These are phyloP conservation scores for Poecilia picta DNA, from an alignment of 2,797 vertebrate genomes.

Conservation along the genomic window DNA sequence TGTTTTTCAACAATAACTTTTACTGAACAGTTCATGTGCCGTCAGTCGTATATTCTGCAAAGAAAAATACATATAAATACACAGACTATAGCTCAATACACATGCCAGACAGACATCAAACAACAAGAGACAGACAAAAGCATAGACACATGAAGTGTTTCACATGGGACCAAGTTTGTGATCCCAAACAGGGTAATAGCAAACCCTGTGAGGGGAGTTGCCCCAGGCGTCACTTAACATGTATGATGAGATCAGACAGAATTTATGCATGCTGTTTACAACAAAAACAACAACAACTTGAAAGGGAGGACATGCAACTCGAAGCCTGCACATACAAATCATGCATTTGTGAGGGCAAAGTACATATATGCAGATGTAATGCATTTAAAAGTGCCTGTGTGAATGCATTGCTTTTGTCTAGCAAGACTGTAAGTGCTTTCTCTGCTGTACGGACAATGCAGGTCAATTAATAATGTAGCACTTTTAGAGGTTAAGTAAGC, in stretches of 20 bases:
- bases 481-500: conserved; percentile 72
- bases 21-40: conserved; percentile 18
- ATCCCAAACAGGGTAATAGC: conserved; percentile 57
- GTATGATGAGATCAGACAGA: conserved; percentile 62
- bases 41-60: conserved; percentile 15
- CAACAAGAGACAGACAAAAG: conserved; percentile 55
- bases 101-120: conserved; percentile 53
- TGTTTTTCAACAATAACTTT: conserved; percentile 39
- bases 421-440: conserved; percentile 46
- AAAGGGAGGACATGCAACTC: not conserved
- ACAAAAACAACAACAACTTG: conserved; percentile 40
- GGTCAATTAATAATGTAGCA: conserved; percentile 78
- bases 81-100: conserved; percentile 2
- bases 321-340: not conserved
- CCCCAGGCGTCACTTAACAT: conserved; percentile 63
- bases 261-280: conserved; percentile 62
- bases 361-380: conserved; percentile 10
- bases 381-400: not conserved
- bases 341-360: not conserved
- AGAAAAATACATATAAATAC: not conserved
- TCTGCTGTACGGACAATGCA: conserved; percentile 63
- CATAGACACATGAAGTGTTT: conserved; percentile 48
- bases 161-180: conserved; percentile 59
- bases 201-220: conserved; percentile 52
- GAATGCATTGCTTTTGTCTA: conserved; percentile 19